Percentiles rank a stretch among this genome's conserved stretches.
Conservation (phyloP, 2,888 invertebrate species). For the Tetranychus truncatus region DNA sequence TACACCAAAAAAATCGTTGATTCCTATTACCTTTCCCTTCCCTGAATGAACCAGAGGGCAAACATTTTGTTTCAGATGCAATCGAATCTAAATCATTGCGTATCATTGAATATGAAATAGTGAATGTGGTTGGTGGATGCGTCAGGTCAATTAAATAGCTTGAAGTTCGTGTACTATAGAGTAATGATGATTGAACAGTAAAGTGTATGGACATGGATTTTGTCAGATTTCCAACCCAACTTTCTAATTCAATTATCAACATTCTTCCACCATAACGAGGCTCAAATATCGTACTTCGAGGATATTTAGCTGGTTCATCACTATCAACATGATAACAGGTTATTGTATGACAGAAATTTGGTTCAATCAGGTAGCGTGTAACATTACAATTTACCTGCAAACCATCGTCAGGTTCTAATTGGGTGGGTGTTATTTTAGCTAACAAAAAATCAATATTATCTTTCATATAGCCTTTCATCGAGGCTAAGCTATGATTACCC, state of each 20-base stretch:
- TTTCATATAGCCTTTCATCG: neutral
- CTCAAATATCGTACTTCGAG: neutral
- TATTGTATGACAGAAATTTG: neutral
- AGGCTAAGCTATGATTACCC: neutral
- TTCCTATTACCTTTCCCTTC: neutral
- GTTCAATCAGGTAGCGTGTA: neutral
- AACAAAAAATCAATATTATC: neutral
- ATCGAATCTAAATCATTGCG: neutral
- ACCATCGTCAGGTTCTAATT: neutral
- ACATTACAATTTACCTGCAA: neutral
- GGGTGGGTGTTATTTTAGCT: neutral
- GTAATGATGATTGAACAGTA: neutral
- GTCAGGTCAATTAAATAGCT: neutral
- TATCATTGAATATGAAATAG: neutral
- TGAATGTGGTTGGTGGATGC: neutral
- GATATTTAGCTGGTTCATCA: neutral
- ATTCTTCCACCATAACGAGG: neutral
- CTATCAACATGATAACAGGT: neutral
- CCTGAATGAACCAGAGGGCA: neutral
- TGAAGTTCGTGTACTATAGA: neutral
- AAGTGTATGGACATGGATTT: neutral
- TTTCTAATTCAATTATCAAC: neutral
- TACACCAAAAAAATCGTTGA: neutral
- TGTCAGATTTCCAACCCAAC: neutral
- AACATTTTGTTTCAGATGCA: neutral